Evolutionary conservation across 2,888 invertebrate genomes (phyloP), one percentile per base, ranked within the genome.

Genomic region (Thelaira solivaga): DNA sequence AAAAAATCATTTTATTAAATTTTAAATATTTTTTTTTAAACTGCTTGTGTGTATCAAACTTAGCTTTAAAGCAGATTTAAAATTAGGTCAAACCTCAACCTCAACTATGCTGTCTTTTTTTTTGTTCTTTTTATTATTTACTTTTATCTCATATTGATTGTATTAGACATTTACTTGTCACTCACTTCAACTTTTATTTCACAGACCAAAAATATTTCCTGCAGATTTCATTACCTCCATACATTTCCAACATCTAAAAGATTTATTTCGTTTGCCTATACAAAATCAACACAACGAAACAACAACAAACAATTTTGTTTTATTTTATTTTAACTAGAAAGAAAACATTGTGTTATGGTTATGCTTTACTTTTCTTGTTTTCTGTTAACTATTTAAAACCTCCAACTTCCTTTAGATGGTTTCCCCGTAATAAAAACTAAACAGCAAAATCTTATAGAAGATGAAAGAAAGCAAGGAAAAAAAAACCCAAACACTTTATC

Each of bases 351-450:
- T n/a, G 43, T 72, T 77, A 77, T 51, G 41, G 39, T 59, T 49
- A 47, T 29, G 20, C 24, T 3, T 20, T 22, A 16, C 26, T 29
- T 24, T 34, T 41, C 24, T 36, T 34, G 20, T 18, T 53, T 26
- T n/a, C 10, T 20, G 34, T 5, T 51, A n/a, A n/a, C 69, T 18
- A 39, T 61, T 39, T 61, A 29, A 65, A 77, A 77, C 77, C 77
- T 77, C 77, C 68, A 59, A 77, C 68, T 77, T 77, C 77, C 77
- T 77, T 77, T 77, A 77, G 72, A 73, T 77, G 77, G 73, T 73
- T 77, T 77, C 77, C 45, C 68, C 55, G 43, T 72, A 36, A n/a
- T n/a, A n/a, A n/a, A n/a, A n/a, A n/a, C n/a, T 43, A 62, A 67
- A 72, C 16, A 59, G 16, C 43, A 75, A 36, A 53, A 55, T 53